Conservation (phyloP, 2,888 invertebrate species). For the Meiosimyza platycephala region DNA sequence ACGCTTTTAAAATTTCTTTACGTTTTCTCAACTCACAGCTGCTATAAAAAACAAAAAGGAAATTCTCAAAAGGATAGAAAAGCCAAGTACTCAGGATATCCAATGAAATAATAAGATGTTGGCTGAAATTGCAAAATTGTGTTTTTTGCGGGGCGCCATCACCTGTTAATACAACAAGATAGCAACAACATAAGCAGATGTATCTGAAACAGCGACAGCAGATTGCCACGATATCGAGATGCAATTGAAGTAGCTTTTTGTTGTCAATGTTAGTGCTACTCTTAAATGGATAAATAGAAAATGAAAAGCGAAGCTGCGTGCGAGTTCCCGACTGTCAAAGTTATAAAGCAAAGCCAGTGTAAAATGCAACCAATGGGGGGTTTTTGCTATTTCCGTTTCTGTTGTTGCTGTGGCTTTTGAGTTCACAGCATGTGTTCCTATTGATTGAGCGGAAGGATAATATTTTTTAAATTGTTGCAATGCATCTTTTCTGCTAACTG, state of each 20-base stretch:
- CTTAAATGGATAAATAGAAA: no score
- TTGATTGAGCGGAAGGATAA: no score
- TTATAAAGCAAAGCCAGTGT: background rate
- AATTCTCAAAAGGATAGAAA: background rate
- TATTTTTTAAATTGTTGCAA: no score
- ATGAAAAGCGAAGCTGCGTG: background rate
- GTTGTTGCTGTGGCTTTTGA: no score
- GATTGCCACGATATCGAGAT: slow-evolving; percentile 4
- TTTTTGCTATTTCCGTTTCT: no score
- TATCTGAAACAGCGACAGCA: background rate
- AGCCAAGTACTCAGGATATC: background rate
- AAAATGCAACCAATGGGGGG: background rate
- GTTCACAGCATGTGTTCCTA: no score
- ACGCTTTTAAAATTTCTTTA: background rate
- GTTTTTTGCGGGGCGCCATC: background rate
- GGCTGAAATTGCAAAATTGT: background rate
- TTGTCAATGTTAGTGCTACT: background rate
- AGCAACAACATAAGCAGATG: background rate
- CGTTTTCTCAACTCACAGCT: background rate
- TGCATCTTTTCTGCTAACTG: no score
- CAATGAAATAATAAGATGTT: slow-evolving; percentile 26
- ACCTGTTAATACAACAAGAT: slow-evolving; percentile 11
- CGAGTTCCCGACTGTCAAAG: background rate
- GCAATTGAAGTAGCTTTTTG: background rate
- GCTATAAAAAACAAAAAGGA: background rate